Evolutionary conservation across 2,888 invertebrate species (phyloP).

Genomic region (Disparrhopalites patrizii): DNA sequence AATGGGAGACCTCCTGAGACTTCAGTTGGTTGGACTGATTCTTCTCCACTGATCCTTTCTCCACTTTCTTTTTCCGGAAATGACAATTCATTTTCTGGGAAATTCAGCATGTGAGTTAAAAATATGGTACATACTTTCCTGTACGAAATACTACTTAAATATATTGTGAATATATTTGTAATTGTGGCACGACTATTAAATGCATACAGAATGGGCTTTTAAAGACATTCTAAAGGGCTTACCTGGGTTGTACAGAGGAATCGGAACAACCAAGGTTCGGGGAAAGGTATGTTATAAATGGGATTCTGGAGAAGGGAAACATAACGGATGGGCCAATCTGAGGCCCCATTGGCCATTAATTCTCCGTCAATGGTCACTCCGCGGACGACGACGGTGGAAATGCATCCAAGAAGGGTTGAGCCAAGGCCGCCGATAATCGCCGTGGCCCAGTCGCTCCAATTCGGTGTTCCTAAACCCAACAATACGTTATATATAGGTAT

Average conservation of each 20-base stretch:
- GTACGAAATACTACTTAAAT: too few species aligned
- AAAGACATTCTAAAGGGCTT: not conserved
- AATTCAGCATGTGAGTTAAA: too few species aligned
- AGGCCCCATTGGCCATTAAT: conserved; percentile 74
- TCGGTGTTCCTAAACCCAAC: conserved; percentile 63
- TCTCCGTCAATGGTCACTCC: conserved; percentile 86
- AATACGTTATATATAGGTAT: not conserved
- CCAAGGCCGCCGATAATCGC: conserved; percentile 69
- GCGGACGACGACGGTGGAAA: conserved; percentile 78
- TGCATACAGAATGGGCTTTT: not conserved
- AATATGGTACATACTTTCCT: too few species aligned
- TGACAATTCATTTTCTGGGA: conserved; percentile 31
- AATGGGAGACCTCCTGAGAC: not conserved
- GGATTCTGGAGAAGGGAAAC: conserved; percentile 30
- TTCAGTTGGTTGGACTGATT: not conserved
- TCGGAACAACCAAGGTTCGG: conserved; percentile 44
- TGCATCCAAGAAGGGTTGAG: conserved; percentile 74
- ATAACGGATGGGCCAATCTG: conserved; percentile 43
- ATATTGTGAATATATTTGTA: not conserved
- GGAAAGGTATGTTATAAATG: conserved; percentile 37
- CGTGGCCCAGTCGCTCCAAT: conserved; percentile 75
- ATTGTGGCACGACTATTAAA: not conserved
- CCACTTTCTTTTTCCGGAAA: conserved; percentile 1
- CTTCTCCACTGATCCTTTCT: not conserved
- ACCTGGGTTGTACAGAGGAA: conserved; percentile 42